These are phyloP conservation scores for Baryphthengus martii DNA, from an alignment of 2,113 vertebrate species.

Conservation along the genomic window DNA sequence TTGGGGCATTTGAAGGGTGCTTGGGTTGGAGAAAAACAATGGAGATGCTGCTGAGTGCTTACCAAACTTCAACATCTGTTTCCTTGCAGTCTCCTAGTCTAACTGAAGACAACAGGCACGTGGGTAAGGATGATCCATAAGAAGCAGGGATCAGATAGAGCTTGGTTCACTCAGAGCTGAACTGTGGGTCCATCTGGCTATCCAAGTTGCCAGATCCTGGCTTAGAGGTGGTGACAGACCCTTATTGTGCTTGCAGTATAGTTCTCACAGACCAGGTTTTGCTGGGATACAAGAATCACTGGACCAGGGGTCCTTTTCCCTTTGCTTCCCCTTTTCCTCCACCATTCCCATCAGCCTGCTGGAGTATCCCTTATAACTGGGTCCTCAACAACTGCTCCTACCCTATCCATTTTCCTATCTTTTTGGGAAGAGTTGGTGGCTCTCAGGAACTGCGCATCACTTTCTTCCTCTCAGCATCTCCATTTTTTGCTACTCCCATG, in stretches of 20 bases:
- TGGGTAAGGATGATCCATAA: neutral
- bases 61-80: neutral
- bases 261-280: neutral
- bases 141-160: neutral
- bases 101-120: neutral
- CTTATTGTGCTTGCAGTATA: neutral
- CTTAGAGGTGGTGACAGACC: neutral
- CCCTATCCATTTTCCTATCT: neutral
- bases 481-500: neutral
- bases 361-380: neutral
- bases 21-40: neutral
- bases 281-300: neutral
- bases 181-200: rapidly evolving
- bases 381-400: neutral
- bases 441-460: neutral
- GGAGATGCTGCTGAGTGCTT: neutral
- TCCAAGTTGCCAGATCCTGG: neutral
- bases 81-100: neutral
- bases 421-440: neutral
- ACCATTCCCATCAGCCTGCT: neutral
- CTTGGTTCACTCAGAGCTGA: neutral
- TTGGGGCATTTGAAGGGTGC: neutral
- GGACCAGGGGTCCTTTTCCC: neutral
- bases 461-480: neutral
- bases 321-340: neutral